These are phyloP conservation scores for Syngnathoides biaculeatus DNA, from an alignment of 2,113 vertebrate genomes.

Conservation along the genomic window DNA sequence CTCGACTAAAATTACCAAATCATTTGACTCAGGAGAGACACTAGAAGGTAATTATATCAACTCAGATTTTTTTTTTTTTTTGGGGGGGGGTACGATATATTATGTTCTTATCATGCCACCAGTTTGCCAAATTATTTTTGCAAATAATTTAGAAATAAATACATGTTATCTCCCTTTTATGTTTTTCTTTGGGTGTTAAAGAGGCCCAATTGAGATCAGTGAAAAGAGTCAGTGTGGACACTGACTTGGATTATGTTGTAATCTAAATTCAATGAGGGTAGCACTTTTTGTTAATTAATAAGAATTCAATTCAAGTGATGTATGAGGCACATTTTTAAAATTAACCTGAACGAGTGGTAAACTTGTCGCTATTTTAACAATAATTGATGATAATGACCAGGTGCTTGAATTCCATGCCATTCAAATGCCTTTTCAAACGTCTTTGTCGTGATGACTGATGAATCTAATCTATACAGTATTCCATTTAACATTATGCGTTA, in stretches of 20 bases:
- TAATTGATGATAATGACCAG: neutral
- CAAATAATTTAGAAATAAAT: neutral
- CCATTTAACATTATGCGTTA: too few relatives aligned
- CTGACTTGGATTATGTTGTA: neutral
- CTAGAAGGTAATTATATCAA: slow-evolving; percentile 56
- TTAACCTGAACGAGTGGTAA: neutral
- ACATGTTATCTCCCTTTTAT: too few relatives aligned
- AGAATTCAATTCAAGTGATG: neutral
- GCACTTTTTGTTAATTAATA: neutral
- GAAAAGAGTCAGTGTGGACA: neutral
- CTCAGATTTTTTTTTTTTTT: neutral
- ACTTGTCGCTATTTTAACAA: neutral
- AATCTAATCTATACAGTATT: neutral
- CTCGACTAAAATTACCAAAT: slow-evolving; percentile 40
- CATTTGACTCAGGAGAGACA: slow-evolving; percentile 51
- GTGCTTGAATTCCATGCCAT: neutral
- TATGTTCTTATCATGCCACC: neutral
- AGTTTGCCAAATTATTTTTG: neutral
- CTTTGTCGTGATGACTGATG: neutral
- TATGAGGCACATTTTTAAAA: neutral
- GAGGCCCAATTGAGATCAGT: neutral
- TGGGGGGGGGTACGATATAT: too few relatives aligned
- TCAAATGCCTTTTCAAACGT: neutral
- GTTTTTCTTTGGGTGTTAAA: neutral
- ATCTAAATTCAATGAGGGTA: neutral